Percentiles rank a stretch among this genome's conserved stretches.
Evolutionary conservation across 2,113 vertebrate genomes (phyloP).

Genomic region (Elaphurus davidianus): DNA sequence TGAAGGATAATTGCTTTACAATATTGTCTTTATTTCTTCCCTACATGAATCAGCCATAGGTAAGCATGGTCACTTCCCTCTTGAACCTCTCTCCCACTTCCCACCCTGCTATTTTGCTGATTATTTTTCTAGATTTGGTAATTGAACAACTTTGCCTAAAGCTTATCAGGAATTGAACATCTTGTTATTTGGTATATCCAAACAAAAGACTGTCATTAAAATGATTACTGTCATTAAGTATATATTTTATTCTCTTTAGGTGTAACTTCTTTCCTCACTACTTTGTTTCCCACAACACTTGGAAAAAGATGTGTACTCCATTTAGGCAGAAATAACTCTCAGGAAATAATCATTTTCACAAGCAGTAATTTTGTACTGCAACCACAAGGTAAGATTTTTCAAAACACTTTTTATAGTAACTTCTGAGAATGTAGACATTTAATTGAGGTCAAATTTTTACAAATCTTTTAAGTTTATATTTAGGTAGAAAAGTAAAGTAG

Average conservation of each 20-base stretch:
- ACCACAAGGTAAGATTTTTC: neutral
- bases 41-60: neutral
- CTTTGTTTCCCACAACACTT: neutral
- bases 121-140: neutral
- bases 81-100: neutral
- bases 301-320: neutral
- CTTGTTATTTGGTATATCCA: neutral
- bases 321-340: slow-evolving; percentile 38
- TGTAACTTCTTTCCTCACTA: neutral
- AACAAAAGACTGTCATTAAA: neutral
- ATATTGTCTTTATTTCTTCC: neutral
- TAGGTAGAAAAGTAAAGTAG: neutral
- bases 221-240: neutral
- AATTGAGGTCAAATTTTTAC: neutral
- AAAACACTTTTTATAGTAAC: neutral
- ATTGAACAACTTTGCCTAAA: neutral
- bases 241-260: slow-evolving; percentile 14
- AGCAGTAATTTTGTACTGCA: slow-evolving; percentile 22
- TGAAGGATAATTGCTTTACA: neutral
- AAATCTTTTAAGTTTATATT: neutral
- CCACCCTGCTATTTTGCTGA: neutral
- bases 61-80: neutral
- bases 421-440: neutral
- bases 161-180: neutral
- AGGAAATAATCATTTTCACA: neutral